Conservation (phyloP, 2,797 vertebrate genomes). For the Artibeus jamaicensis region DNA sequence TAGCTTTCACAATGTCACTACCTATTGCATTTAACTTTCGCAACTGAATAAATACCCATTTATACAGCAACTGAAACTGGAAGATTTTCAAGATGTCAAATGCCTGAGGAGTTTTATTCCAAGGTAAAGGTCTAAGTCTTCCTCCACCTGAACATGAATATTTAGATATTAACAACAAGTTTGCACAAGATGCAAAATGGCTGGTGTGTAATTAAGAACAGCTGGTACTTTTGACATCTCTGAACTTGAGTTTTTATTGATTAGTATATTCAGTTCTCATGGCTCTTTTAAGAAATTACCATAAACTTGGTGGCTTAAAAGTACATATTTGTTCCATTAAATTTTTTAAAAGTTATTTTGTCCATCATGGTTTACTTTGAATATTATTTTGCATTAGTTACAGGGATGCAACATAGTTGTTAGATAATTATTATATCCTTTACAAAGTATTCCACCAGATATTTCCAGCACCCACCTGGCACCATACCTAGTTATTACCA, state of each 20-base stretch:
- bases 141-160: background rate
- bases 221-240: background rate
- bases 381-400: background rate
- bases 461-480: no score
- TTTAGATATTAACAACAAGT: slow-evolving; percentile 31
- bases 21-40: background rate
- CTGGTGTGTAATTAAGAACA: background rate
- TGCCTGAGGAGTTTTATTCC: background rate
- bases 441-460: background rate
- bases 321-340: background rate
- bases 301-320: background rate
- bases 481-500: background rate
- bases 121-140: background rate
- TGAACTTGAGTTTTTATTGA: background rate
- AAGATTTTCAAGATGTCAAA: background rate
- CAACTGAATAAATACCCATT: slow-evolving; percentile 2
- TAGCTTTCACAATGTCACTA: background rate
- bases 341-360: background rate
- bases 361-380: background rate
- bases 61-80: background rate
- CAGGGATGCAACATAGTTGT: background rate
- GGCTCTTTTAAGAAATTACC: background rate
- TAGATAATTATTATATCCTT: background rate
- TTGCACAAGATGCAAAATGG: background rate
- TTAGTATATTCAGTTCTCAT: background rate